A percentile compares a stretch with the other conserved stretches of the same genome.
Evolutionary conservation across 2,888 invertebrate species (phyloP).

Genomic region (Eucera pruinosa): DNA sequence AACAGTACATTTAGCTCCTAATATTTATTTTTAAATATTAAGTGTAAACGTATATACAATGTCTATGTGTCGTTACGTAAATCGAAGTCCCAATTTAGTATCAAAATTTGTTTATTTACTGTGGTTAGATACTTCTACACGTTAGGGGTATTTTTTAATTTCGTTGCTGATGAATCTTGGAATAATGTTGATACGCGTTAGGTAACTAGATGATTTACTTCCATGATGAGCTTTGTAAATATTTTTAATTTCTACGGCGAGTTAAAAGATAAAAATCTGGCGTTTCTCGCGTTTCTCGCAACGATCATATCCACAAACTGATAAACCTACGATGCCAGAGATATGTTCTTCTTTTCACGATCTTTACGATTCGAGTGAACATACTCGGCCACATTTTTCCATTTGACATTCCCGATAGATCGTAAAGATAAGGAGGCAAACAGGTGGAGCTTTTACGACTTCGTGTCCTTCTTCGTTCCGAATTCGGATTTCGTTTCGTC

Average conservation of each 20-base stretch:
- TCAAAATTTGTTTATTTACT: too few relatives aligned
- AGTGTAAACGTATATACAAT: too few relatives aligned
- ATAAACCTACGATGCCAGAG: conserved; percentile 6
- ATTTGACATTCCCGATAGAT: conserved; percentile 42
- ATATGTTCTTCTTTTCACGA: conserved; percentile 8
- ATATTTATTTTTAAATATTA: too few relatives aligned
- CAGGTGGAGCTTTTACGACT: conserved; percentile 47
- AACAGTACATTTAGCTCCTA: too few relatives aligned
- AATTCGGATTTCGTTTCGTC: conserved; percentile 16
- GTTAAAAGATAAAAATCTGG: neutral
- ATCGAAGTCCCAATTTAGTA: too few relatives aligned
- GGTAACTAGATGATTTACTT: too few relatives aligned
- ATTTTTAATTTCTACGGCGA: neutral
- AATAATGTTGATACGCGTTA: too few relatives aligned
- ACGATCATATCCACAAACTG: neutral
- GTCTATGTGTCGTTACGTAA: too few relatives aligned
- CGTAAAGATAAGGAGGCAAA: conserved; percentile 51
- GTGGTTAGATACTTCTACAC: too few relatives aligned
- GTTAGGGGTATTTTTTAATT: too few relatives aligned
- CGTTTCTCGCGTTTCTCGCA: neutral
- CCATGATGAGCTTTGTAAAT: neutral
- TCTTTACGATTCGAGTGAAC: conserved; percentile 21
- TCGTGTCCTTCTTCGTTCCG: neutral
- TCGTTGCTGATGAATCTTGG: too few relatives aligned
- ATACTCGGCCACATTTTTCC: conserved; percentile 34